Evolutionary conservation across 2,888 invertebrate genomes (phyloP), one percentile per base, ranked within the genome.

Genomic region (Tetragonisca angustula): DNA sequence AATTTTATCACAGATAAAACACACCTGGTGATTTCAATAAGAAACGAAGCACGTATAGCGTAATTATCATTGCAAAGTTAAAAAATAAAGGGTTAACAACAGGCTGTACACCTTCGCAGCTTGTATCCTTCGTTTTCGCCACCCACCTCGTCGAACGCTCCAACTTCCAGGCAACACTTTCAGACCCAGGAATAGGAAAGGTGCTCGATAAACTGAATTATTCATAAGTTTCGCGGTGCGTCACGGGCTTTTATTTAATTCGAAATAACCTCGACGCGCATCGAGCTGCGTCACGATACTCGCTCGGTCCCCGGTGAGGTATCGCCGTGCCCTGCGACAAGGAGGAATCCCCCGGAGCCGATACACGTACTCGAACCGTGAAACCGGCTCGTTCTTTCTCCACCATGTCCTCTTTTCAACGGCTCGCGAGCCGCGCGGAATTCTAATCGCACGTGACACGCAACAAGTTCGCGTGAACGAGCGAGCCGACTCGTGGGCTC

Each of bases 401-500:
- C 24, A n/a, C n/a, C 32, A 13, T 24, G 32, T 36, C n/a, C 24
- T 19, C 50, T 21, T n/a, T 62, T 50, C 24, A 50, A 62, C 61
- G 32, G 21, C 32, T 52, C 43, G 65, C 21, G n/a, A 24, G 15
- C 56, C 43, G n/a, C 11, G 49, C 69, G 81, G 72, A 67, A 81
- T 77, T 85, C 77, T 89, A 81, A 85, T 85, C 79, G 85, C 79
- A 62, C 61, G 77, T 68, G 77, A 81, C 89, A 89, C 88, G 88
- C 88, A 88, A 89, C 89, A 89, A 88, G 88, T 88, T 88, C 49
- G 87, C 88, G 89, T 89, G 85, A 81, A 82, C 67, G 52, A 69
- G 24, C 54, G 69, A 76, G 72, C n/a, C 19, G 17, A 15, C 24
- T n/a, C 65, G 15, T 21, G n/a, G 24, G 32, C 32, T 21, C 11